Base-by-base conservation (phyloP, 2,113 vertebrate genomes). In the Scomber colias region DNA sequence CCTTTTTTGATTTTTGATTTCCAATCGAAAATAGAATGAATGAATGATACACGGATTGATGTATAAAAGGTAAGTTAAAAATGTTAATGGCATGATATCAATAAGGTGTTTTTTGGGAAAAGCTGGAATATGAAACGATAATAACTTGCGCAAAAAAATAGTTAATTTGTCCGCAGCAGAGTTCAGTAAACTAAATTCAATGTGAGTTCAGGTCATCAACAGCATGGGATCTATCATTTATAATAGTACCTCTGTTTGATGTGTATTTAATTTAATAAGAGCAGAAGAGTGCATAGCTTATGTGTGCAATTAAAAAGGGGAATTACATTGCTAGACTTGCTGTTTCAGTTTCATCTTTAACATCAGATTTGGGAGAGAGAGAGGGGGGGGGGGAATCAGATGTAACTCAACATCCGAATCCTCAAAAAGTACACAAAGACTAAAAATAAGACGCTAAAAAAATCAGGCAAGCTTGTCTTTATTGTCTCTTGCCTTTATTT, bases 251-350 rank as follows among this genome's bases (percentile, higher is more conserved):
- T 27, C 48, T 60, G 16, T 71, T 51, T 70, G 13, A 56, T 68
- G 68, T 68, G 9, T 68, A 61, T 77, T 69, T 53, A 67, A 73
- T 70, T 81, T 24, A 78, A 70, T 60, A 77, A 70, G 55, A 50
- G n/a, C 60, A 75, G n/a, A 56, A 51, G 40, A 68, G 61, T 45
- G n/a, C 79, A 75, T 60, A 71, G 79, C 79, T 79, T 68, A 72
- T 76, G 66, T 45, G 48, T 71, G 71, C 71, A 79, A 75, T 79
- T 77, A 64, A 87, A 27, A 82, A 83, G 59, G 72, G 67, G 71
- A 83, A 73, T 72, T 63, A 35, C 40, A 54, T 56, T 0, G 8
- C 60, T 19, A 24, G 19, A 21, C 53, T 66, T 46, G 6, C n/a
- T 68, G 49, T 79, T 79, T 79, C n/a, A 63, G 24, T 71, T 65